Percentiles rank a stretch among this genome's conserved stretches.
These are phyloP conservation scores for Microtus oregoni DNA, from an alignment of 2,113 vertebrate genomes.

Conservation along the genomic window DNA sequence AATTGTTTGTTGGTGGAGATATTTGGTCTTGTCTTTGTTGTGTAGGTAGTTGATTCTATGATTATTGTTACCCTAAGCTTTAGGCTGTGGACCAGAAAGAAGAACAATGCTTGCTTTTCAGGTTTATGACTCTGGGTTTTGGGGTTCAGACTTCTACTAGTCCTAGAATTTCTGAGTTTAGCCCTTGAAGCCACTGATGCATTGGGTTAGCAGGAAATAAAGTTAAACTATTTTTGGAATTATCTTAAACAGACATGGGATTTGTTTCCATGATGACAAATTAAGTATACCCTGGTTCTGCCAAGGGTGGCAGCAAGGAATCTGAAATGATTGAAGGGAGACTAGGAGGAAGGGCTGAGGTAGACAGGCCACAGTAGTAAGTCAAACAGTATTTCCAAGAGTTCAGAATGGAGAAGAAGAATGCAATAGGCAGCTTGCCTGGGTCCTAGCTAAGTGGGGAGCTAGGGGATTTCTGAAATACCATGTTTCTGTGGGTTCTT, in stretches of 20 bases:
- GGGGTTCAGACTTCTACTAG: too few relatives aligned
- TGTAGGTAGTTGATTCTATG: neutral
- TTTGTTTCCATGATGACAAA: neutral
- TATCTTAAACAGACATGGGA: neutral
- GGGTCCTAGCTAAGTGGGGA: too few relatives aligned
- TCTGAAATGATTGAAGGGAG: neutral
- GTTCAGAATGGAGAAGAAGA: neutral
- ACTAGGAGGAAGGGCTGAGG: too few relatives aligned
- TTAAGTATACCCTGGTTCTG: neutral
- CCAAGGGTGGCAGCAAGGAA: too few relatives aligned
- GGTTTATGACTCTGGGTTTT: neutral
- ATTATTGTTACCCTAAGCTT: neutral
- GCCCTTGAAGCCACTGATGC: too few relatives aligned
- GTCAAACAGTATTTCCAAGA: neutral
- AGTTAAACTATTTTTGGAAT: too few relatives aligned
- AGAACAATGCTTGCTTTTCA: neutral
- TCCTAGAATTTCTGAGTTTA: neutral
- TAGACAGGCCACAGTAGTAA: neutral
- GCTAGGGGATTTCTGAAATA: neutral
- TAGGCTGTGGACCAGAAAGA: neutral
- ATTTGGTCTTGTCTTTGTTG: neutral
- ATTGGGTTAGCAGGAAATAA: too few relatives aligned
- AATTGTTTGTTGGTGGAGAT: neutral
- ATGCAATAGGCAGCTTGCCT: neutral
- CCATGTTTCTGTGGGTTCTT: too few relatives aligned